phyloP scores from a whole-genome alignment of 1,140 invertebrate genomes.

The Drosophila jambulina region DNA sequence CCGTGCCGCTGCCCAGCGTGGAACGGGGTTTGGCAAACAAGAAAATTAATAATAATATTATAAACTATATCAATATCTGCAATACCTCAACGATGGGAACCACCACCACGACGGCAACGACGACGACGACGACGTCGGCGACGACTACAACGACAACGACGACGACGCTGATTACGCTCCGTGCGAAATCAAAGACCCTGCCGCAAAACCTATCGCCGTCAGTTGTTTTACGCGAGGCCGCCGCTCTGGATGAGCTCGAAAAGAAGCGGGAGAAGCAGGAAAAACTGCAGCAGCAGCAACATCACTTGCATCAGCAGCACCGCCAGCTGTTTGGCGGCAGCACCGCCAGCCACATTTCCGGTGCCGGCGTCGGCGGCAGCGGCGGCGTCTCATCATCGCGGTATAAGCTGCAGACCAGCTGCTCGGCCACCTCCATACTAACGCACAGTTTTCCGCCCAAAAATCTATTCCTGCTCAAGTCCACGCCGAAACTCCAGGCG shows the following conservation, averaged over 20 bases:
- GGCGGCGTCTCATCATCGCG: slow-evolving; percentile 32
- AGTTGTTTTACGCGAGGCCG: slow-evolving; percentile 68
- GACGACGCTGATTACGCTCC: slow-evolving; percentile 84
- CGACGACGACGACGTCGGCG: slow-evolving; percentile 80
- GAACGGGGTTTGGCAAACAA: slow-evolving; percentile 63
- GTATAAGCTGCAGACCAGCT: slow-evolving; percentile 67
- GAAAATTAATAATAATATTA: slow-evolving; percentile 27
- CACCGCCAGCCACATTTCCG: slow-evolving; percentile 49
- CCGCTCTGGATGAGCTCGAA: slow-evolving; percentile 64
- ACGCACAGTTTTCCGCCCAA: slow-evolving; percentile 82
- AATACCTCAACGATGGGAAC: slow-evolving; percentile 10
- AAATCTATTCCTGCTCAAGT: slow-evolving; percentile 82
- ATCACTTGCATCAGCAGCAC: slow-evolving; percentile 25
- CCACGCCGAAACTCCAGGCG: slow-evolving; percentile 69
- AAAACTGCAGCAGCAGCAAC: slow-evolving; percentile 18
- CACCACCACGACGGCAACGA: neutral
- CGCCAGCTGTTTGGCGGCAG: slow-evolving; percentile 74
- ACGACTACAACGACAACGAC: slow-evolving; percentile 75
- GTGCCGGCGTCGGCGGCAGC: slow-evolving; percentile 1
- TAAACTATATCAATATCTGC: slow-evolving; percentile 53
- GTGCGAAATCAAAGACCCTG: slow-evolving; percentile 87
- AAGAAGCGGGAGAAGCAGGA: slow-evolving; percentile 36
- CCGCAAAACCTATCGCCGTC: slow-evolving; percentile 86
- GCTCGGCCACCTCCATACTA: slow-evolving; percentile 69
- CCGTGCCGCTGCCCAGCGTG: slow-evolving; percentile 74